These are phyloP conservation scores for Callinectes sapidus DNA, from an alignment of 2,888 invertebrate species.

Conservation along the genomic window DNA sequence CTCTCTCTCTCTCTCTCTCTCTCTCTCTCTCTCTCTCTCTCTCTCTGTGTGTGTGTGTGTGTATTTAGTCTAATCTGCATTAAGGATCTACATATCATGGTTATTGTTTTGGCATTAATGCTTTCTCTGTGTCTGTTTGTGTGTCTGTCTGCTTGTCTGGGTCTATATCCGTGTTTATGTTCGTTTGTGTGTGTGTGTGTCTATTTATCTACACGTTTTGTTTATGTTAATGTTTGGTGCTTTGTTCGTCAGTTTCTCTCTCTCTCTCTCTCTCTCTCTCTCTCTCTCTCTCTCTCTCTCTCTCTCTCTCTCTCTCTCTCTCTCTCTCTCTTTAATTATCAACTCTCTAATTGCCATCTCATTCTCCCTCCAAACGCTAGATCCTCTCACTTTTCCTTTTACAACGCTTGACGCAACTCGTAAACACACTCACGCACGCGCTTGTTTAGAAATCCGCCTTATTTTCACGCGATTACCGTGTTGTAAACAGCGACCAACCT, in stretches of 20 bases:
- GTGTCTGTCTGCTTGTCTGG: no score
- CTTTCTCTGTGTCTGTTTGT: neutral
- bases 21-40: neutral
- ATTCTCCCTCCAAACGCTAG: neutral
- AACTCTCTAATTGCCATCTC: neutral
- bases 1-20: constrained; percentile 5
- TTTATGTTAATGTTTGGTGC: no score
- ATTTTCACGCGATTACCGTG: constrained; percentile 1
- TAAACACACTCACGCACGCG: neutral
- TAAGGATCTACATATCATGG: neutral
- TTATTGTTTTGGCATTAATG: neutral
- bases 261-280: constrained; percentile 25
- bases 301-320: constrained; percentile 33
- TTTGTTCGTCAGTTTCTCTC: neutral
- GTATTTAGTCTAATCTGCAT: no score
- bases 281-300: constrained; percentile 29
- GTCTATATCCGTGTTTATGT: no score
- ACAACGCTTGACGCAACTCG: neutral
- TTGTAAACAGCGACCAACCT: neutral
- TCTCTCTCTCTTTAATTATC: neutral
- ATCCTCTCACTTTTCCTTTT: constrained; percentile 2
- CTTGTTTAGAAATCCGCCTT: neutral
- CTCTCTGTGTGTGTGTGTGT: no score
- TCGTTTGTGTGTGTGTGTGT: no score
- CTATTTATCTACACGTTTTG: no score